Evolutionary conservation across 1,140 invertebrate species (phyloP).

Genomic region (Philotrypesis tridentata): DNA sequence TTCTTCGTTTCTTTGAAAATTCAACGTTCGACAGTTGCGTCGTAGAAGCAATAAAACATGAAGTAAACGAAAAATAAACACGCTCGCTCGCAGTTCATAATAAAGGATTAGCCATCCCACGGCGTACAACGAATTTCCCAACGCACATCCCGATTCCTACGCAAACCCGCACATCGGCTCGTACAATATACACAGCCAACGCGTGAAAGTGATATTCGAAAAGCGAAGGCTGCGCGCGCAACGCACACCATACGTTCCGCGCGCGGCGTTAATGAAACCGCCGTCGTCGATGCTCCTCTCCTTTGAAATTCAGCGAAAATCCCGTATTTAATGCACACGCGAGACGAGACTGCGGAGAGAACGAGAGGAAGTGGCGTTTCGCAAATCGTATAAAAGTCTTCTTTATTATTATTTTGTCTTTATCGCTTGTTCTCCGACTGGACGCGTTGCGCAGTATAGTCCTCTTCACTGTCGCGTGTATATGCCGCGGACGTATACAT

Average conservation of each 20-base stretch:
- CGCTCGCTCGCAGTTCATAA: no score
- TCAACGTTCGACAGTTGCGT: no score
- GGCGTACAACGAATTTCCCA: constrained; percentile 5
- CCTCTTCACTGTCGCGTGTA: no score
- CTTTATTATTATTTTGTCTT: background rate
- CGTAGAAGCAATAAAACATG: background rate
- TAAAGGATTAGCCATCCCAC: no score
- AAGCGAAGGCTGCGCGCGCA: constrained; percentile 31
- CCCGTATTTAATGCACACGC: background rate
- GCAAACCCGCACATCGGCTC: background rate
- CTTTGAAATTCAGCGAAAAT: background rate
- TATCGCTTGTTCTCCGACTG: no score
- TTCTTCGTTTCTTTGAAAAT: no score
- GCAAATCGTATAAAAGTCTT: background rate
- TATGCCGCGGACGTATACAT: no score
- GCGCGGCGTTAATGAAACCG: background rate
- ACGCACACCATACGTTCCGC: no score
- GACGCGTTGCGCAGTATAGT: background rate
- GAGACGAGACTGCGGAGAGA: no score
- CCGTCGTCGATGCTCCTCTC: background rate
- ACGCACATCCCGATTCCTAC: background rate
- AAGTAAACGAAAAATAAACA: no score
- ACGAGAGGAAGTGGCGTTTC: background rate
- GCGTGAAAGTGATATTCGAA: constrained; percentile 37
- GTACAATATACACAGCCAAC: background rate